Percentiles rank a stretch among this genome's conserved stretches.
Evolutionary conservation across 2,888 invertebrate species (phyloP).

Genomic region (Melinaea menophilus): DNA sequence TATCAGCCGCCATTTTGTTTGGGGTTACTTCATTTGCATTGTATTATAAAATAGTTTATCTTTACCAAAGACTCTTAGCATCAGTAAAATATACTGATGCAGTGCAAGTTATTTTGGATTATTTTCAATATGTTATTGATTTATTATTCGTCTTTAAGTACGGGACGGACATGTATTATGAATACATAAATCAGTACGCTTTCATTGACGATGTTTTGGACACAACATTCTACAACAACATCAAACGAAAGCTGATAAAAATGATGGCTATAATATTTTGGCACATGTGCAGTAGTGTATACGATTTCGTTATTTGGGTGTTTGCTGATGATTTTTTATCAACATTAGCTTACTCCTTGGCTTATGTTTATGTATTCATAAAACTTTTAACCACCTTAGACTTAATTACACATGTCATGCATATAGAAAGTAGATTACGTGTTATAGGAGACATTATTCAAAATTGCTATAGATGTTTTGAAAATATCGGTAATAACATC

Average conservation of each 20-base stretch:
- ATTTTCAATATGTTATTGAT: conserved; percentile 53
- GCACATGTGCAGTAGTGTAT: conserved; percentile 33
- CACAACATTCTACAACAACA: conserved; percentile 36
- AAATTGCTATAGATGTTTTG: conserved; percentile 36
- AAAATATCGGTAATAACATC: conserved; percentile 29
- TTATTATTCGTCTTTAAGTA: conserved; percentile 52
- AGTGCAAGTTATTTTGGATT: conserved; percentile 52
- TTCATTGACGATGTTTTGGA: conserved; percentile 50
- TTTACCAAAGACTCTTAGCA: conserved; percentile 37
- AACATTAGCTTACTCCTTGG: conserved; percentile 41
- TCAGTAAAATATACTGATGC: conserved; percentile 55
- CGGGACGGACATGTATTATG: conserved; percentile 46
- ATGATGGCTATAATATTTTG: conserved; percentile 38
- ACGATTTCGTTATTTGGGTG: conserved; percentile 52
- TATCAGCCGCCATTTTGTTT: conserved; percentile 37
- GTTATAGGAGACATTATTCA: conserved; percentile 46
- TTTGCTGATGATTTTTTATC: conserved; percentile 41
- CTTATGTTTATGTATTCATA: conserved; percentile 53
- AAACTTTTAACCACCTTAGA: conserved; percentile 59
- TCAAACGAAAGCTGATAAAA: conserved; percentile 43
- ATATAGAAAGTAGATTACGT: conserved; percentile 50
- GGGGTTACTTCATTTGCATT: conserved; percentile 42
- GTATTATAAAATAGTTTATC: conserved; percentile 45
- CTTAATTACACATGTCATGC: conserved; percentile 52
- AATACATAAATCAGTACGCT: conserved; percentile 53